A percentile compares a stretch with the other conserved stretches of the same genome.
Conservation (phyloP, 2,797 vertebrate species). For the Dermochelys coriacea region DNA sequence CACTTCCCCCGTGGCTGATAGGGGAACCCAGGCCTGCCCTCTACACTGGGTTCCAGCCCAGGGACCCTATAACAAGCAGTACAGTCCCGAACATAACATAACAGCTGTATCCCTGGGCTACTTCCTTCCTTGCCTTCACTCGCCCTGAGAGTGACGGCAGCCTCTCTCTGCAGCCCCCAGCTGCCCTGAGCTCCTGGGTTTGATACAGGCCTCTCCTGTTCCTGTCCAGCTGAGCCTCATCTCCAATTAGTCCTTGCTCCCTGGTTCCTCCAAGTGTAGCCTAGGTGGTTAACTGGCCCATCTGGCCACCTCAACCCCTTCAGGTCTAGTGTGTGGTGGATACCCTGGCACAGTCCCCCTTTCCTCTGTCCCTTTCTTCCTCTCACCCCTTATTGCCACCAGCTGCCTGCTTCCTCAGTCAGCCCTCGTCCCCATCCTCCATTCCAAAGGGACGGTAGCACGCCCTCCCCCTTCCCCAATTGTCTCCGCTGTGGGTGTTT, state of each 20-base stretch:
- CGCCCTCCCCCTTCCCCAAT: background rate
- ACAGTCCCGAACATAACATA: background rate
- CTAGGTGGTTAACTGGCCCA: background rate
- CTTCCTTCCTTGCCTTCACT: background rate
- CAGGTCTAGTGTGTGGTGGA: background rate
- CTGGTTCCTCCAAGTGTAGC: background rate
- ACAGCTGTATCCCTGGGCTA: background rate
- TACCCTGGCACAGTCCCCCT: too few relatives aligned
- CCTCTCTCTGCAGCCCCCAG: background rate
- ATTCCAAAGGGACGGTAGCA: slow-evolving; percentile 12
- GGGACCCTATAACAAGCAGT: background rate
- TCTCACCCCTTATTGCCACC: background rate
- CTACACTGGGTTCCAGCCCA: background rate
- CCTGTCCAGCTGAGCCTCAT: background rate
- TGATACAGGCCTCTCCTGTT: background rate
- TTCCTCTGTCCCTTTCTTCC: background rate
- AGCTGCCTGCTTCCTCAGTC: background rate
- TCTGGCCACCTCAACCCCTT: background rate
- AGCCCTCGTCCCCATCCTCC: background rate
- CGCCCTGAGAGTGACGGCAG: too few relatives aligned
- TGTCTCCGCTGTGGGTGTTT: slow-evolving; percentile 20
- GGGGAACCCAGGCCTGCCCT: background rate
- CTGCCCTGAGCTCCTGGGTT: background rate
- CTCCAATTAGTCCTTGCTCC: background rate
- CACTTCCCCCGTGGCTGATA: too few relatives aligned